phyloP scores from a whole-genome alignment of 2,888 invertebrate species.

The Leuctra nigra region DNA sequence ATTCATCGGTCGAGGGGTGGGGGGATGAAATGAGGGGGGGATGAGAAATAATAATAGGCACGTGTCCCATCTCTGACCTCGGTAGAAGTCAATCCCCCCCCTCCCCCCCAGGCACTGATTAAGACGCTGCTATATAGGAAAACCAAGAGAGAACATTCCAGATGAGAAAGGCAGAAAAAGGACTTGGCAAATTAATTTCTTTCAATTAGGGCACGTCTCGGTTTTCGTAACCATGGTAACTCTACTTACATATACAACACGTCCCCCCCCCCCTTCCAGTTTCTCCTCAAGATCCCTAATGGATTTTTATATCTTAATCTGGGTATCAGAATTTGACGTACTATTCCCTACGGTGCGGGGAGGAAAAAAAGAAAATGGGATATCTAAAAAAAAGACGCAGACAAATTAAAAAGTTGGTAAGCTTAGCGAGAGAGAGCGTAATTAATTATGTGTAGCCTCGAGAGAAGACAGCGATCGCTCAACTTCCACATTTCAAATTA shows the following conservation, averaged over 20 bases:
- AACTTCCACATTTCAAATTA: conserved; percentile 19
- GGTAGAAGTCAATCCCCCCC: conserved; percentile 18
- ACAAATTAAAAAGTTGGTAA: conserved; percentile 17
- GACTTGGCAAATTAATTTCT: conserved; percentile 27
- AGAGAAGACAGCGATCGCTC: conserved; percentile 2
- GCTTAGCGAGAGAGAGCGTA: neutral
- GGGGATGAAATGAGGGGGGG: conserved; percentile 13
- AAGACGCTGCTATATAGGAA: too few relatives aligned
- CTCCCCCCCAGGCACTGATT: conserved; percentile 8
- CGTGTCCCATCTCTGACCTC: conserved; percentile 29
- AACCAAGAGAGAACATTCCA: too few relatives aligned
- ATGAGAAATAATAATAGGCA: conserved; percentile 28
- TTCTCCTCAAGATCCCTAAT: conserved; percentile 21
- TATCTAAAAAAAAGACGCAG: neutral
- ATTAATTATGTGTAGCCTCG: conserved; percentile 6
- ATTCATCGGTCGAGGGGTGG: conserved; percentile 9
- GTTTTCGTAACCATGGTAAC: conserved; percentile 15
- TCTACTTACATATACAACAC: conserved; percentile 18
- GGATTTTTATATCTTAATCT: conserved; percentile 25
- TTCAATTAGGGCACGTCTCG: conserved; percentile 28
- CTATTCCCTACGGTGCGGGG: neutral
- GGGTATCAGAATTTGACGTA: conserved; percentile 6
- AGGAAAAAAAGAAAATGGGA: neutral
- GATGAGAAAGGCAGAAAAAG: conserved; percentile 10
- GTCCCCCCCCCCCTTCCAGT: conserved; percentile 3